A percentile compares a stretch with the other conserved stretches of the same genome.
Evolutionary conservation across 2,797 vertebrate genomes (phyloP).

Genomic region (Liasis olivaceus): DNA sequence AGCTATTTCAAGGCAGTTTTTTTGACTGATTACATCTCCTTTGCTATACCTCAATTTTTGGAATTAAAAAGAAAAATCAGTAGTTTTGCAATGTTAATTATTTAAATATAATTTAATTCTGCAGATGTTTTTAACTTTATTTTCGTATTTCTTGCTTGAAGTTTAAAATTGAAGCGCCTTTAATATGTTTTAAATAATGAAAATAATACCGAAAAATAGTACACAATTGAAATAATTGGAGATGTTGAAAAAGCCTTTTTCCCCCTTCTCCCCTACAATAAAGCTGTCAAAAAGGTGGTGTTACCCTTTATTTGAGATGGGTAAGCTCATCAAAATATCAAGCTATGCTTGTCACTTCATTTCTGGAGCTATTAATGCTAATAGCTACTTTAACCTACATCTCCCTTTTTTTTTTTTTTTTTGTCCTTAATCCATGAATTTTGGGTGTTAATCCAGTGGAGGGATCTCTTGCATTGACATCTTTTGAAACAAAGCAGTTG

Average conservation of each 20-base stretch:
- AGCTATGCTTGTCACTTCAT: slow-evolving; percentile 71
- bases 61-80: slow-evolving; percentile 80
- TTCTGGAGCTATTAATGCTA: slow-evolving; percentile 72
- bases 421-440: neutral
- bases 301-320: slow-evolving; percentile 64
- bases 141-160: slow-evolving; percentile 88
- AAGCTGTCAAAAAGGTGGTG: slow-evolving; percentile 64
- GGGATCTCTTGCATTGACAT: neutral
- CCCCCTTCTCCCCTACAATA: slow-evolving; percentile 49
- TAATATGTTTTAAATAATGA: slow-evolving; percentile 81
- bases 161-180: slow-evolving; percentile 85
- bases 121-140: slow-evolving; percentile 92
- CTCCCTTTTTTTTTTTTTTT: slow-evolving; percentile 26
- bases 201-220: slow-evolving; percentile 71
- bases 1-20: slow-evolving; percentile 84
- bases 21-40: slow-evolving; percentile 85
- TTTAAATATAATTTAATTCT: slow-evolving; percentile 87
- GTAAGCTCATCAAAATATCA: slow-evolving; percentile 68
- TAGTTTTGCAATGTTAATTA: slow-evolving; percentile 84
- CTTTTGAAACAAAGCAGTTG: neutral
- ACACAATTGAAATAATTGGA: slow-evolving; percentile 75
- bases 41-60: slow-evolving; percentile 89
- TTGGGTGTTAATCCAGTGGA: neutral
- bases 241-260: slow-evolving; percentile 73
- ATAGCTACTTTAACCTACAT: slow-evolving; percentile 74